Base-by-base conservation (phyloP, 2,888 invertebrate genomes). In the Eugnorisma glareosa region DNA sequence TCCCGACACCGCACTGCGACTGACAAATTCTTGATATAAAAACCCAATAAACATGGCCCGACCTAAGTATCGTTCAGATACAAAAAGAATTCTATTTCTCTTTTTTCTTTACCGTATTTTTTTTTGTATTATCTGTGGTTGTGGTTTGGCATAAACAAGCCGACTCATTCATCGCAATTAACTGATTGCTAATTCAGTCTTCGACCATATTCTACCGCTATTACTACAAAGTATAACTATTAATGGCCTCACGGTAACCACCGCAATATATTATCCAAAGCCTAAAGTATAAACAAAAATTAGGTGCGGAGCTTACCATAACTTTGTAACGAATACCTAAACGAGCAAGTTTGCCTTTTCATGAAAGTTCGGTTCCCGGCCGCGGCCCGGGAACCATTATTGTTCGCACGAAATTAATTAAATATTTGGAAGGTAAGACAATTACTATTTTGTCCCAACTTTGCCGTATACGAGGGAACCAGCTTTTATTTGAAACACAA, bases 341-440 rank as follows among this genome's bases (percentile, higher is more conserved):
- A 51, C 21, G 28, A 28, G 21, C 21, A 82, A 79, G 43, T 67
- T 75, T n/a, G 67, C 51, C 75, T 45, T 67, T 75, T 67, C 35
- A 82, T 72, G 54, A 71, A 77, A 28, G 18, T 54, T 63, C 51
- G 21, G 18, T 66, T 31, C 31, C 61, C 64, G 43, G 13, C 13
- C 24, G 31, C 51, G 24, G 21, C 18, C 5, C 15, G 63, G 24
- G 63, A 37, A 61, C 59, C 43, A 51, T 37, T 79, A 43, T 74
- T 61, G 67, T 79, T 75, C 8, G 43, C 43, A 15, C 51, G 28
- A 43, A 82, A 75, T 82, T 79, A 82, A 75, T 79, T 79, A 61
- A 79, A 82, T 79, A 67, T 73, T 82, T 31, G n/a, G 51, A 51
- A 82, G 75, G 66, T 43, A 67, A 43, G 35, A 81, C 48, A 73